These are phyloP conservation scores for Varanus komodoensis DNA, from an alignment of 2,113 vertebrate genomes.

Conservation along the genomic window DNA sequence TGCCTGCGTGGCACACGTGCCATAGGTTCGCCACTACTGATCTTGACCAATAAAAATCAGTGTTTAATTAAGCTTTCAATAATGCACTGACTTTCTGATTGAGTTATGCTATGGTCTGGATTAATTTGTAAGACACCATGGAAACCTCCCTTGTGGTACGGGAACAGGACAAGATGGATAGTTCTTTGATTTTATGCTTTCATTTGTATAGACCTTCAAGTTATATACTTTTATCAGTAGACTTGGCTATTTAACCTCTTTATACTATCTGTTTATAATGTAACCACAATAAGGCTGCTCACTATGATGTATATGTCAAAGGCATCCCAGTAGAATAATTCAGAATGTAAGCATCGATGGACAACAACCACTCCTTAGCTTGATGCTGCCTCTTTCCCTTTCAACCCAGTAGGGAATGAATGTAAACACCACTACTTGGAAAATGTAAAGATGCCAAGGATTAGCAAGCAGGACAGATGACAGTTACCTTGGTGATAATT, in stretches of 20 bases:
- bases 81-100: not conserved
- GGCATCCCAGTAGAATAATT: slow-evolving; percentile 27
- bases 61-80: not conserved
- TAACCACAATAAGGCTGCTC: not conserved
- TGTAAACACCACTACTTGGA: not conserved
- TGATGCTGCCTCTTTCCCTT: slow-evolving; percentile 21
- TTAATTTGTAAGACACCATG: not conserved
- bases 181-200: not conserved
- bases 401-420: slow-evolving; percentile 13
- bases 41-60: not conserved
- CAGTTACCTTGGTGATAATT: slow-evolving; percentile 28
- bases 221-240: not conserved
- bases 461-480: slow-evolving; percentile 29
- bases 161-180: not conserved
- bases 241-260: not conserved
- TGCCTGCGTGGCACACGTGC: too few species aligned
- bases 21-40: too few species aligned
- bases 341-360: slow-evolving; percentile 33
- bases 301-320: not conserved
- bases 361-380: slow-evolving; percentile 17
- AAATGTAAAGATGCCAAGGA: slow-evolving; percentile 5
- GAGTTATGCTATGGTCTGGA: not conserved
- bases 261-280: not conserved
- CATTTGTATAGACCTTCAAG: not conserved
- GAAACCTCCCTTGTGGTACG: not conserved